These are phyloP conservation scores for Tichodroma muraria DNA, from an alignment of 2,113 vertebrate genomes.

Conservation along the genomic window DNA sequence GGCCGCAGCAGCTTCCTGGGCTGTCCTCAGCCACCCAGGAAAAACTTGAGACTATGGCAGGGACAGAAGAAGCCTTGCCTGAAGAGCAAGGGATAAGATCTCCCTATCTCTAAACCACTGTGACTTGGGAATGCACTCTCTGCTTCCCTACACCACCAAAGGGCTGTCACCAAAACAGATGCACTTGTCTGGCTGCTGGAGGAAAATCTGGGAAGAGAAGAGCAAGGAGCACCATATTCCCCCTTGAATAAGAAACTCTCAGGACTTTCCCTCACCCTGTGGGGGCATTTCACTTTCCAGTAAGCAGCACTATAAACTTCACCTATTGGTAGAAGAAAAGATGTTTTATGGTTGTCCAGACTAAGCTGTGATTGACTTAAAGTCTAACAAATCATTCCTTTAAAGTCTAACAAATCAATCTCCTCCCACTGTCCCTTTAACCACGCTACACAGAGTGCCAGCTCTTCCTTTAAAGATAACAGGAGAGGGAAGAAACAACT, in stretches of 20 bases:
- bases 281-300: background rate
- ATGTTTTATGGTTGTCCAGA: constrained; percentile 22
- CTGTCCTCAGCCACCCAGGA: fast-evolving
- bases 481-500: background rate
- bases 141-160: background rate
- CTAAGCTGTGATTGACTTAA: constrained; percentile 28
- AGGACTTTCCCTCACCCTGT: background rate
- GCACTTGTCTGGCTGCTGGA: background rate
- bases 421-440: background rate
- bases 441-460: background rate
- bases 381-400: background rate
- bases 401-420: background rate
- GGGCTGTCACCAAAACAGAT: background rate
- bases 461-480: background rate
- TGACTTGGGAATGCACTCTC: background rate
- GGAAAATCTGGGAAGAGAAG: background rate
- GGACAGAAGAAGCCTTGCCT: background rate
- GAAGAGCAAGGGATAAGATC: background rate
- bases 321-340: background rate
- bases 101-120: background rate
- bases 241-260: background rate
- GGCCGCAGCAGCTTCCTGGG: background rate
- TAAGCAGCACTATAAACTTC: constrained; percentile 9
- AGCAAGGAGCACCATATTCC: background rate
- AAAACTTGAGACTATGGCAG: background rate